A percentile compares a stretch with the other conserved stretches of the same genome.
Conservation (phyloP, 2,113 vertebrate genomes). For the Gopherus flavomarginatus region DNA sequence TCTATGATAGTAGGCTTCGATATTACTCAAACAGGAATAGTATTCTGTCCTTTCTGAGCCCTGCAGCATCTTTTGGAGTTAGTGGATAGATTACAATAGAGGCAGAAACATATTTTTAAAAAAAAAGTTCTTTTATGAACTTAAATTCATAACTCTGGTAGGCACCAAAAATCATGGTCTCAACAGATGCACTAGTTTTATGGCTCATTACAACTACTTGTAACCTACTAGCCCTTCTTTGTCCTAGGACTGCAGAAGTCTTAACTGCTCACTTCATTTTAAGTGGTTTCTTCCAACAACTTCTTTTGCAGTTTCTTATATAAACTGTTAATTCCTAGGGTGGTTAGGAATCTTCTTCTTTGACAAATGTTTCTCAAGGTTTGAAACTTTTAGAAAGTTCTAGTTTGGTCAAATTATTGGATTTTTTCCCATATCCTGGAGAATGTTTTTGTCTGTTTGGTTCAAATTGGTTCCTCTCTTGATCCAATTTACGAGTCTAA, state of each 20-base stretch:
- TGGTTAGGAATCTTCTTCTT: not conserved
- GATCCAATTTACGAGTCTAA: constrained; percentile 1
- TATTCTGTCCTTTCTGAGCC: not conserved
- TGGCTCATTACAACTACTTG: no score
- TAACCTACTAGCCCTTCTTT: no score
- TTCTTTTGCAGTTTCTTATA: not conserved
- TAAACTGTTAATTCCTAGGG: not conserved
- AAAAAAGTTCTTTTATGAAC: not conserved
- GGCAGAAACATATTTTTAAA: not conserved
- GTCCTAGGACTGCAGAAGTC: no score
- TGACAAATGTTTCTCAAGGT: not conserved
- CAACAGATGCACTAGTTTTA: no score
- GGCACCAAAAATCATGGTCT: no score
- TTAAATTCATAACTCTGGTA: not conserved
- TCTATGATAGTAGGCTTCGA: not conserved
- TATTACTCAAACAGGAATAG: not conserved
- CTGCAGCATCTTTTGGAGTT: not conserved
- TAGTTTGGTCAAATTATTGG: not conserved
- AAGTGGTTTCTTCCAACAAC: no score
- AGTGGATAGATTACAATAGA: not conserved
- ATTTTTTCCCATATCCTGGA: not conserved
- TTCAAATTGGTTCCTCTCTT: not conserved
- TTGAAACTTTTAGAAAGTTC: not conserved
- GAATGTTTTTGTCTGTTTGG: constrained; percentile 1
- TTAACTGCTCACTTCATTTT: no score